Evolutionary conservation across 2,113 vertebrate genomes (phyloP).

Genomic region (Thermophis baileyi): DNA sequence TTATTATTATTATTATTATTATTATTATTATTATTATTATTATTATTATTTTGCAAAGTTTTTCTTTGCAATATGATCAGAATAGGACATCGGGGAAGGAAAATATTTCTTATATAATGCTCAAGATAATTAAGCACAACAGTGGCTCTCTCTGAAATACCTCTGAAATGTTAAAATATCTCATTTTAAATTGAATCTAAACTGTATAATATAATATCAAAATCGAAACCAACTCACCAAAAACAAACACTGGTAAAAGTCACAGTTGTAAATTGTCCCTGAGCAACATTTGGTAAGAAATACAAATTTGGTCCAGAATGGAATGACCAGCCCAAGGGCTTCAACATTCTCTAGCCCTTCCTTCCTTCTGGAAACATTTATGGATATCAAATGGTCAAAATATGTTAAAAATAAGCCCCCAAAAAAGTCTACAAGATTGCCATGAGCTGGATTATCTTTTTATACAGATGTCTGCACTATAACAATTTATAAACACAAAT

Average conservation of each 20-base stretch:
- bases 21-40: no score
- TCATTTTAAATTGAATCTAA: background rate
- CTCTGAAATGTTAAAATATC: background rate
- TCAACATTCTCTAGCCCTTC: background rate
- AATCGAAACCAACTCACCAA: background rate
- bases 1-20: no score
- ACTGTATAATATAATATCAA: background rate
- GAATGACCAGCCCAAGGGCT: background rate
- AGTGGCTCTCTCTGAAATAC: background rate
- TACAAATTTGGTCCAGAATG: background rate
- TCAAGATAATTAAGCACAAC: background rate
- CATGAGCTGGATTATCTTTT: background rate
- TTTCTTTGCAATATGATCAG: background rate
- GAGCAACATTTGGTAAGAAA: background rate
- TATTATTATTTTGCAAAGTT: background rate
- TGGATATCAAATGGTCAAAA: background rate
- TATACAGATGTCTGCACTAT: background rate
- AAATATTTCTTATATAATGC: background rate
- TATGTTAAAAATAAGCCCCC: background rate
- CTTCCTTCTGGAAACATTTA: background rate
- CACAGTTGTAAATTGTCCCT: background rate
- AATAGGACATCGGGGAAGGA: background rate
- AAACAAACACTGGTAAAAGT: background rate
- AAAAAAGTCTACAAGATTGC: background rate
- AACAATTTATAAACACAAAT: background rate